A percentile compares a stretch with the other conserved stretches of the same genome.
These are phyloP conservation scores for Osmerus eperlanus DNA, from an alignment of 2,113 vertebrate species.

Conservation along the genomic window DNA sequence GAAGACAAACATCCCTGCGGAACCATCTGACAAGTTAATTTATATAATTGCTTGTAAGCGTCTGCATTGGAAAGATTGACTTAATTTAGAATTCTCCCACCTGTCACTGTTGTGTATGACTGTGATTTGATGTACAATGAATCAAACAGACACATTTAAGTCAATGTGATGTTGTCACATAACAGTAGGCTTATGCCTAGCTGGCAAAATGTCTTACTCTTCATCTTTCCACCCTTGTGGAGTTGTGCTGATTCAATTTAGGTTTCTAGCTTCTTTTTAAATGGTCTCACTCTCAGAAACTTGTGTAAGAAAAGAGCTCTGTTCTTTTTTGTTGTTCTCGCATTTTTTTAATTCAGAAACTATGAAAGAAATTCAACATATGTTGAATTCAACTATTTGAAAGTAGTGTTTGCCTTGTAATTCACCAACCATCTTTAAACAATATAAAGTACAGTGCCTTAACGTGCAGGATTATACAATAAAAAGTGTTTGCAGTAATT, in stretches of 20 bases:
- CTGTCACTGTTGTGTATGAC: conserved; percentile 57
- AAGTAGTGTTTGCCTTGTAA: conserved; percentile 3
- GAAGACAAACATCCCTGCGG: conserved; percentile 57
- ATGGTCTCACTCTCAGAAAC: too few species aligned
- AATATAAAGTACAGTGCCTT: not conserved
- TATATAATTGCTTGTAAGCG: conserved; percentile 66
- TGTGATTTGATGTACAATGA: conserved; percentile 56
- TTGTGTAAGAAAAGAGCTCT: too few species aligned
- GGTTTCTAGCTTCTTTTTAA: too few species aligned
- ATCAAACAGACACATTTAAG: conserved; percentile 45
- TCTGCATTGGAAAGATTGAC: conserved; percentile 58
- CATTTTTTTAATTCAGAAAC: too few species aligned
- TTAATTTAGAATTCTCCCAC: conserved; percentile 41
- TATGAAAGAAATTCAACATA: not conserved
- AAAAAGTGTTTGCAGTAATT: too few species aligned
- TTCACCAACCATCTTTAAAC: not conserved
- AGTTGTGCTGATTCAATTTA: too few species aligned
- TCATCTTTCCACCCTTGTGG: too few species aligned
- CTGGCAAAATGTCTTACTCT: too few species aligned
- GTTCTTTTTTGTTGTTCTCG: too few species aligned
- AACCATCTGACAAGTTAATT: conserved; percentile 71
- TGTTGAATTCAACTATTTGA: conserved; percentile 6
- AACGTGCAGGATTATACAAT: too few species aligned
- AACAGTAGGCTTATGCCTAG: not conserved
- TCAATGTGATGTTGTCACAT: not conserved